Conservation (phyloP, 2,888 invertebrate genomes). For the Zaprionus obscuricornis region DNA sequence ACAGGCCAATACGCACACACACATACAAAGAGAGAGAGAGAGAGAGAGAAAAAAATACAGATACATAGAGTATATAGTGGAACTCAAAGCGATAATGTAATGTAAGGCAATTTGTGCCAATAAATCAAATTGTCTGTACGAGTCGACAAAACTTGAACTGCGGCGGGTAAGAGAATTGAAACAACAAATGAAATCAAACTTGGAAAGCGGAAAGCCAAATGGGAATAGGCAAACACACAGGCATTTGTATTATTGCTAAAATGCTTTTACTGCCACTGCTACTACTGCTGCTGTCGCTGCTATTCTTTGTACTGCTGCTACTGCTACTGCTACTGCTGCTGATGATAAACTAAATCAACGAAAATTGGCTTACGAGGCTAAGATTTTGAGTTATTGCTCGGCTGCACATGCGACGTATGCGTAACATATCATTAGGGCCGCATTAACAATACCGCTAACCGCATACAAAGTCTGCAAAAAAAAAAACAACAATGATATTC, state of each 20-base stretch:
- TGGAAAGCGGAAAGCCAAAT: constrained; percentile 41
- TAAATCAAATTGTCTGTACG: constrained; percentile 71
- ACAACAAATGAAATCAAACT: constrained; percentile 45
- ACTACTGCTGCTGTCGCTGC: constrained; percentile 52
- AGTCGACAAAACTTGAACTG: constrained; percentile 25
- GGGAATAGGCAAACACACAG: constrained; percentile 59
- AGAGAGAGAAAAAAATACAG: constrained; percentile 8
- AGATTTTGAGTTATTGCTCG: constrained; percentile 65
- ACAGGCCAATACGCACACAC: constrained; percentile 10
- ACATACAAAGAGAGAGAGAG: constrained; percentile 5
- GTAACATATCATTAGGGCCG: constrained; percentile 52
- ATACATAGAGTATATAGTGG: constrained; percentile 31
- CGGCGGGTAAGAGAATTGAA: constrained; percentile 24
- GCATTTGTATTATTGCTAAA: constrained; percentile 58
- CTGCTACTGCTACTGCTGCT: constrained; percentile 25
- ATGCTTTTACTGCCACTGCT: constrained; percentile 27
- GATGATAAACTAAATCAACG: constrained; percentile 74
- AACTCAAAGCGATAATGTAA: constrained; percentile 69
- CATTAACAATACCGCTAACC: constrained; percentile 17
- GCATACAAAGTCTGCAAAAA: neutral
- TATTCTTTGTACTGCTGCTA: too few relatives aligned
- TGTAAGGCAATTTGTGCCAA: constrained; percentile 72
- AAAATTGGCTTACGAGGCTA: constrained; percentile 69
- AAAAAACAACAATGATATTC: constrained; percentile 7
- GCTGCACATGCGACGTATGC: constrained; percentile 51